These are phyloP conservation scores for Schlechtendalia chinensis DNA, from an alignment of 1,140 invertebrate genomes.

Conservation along the genomic window DNA sequence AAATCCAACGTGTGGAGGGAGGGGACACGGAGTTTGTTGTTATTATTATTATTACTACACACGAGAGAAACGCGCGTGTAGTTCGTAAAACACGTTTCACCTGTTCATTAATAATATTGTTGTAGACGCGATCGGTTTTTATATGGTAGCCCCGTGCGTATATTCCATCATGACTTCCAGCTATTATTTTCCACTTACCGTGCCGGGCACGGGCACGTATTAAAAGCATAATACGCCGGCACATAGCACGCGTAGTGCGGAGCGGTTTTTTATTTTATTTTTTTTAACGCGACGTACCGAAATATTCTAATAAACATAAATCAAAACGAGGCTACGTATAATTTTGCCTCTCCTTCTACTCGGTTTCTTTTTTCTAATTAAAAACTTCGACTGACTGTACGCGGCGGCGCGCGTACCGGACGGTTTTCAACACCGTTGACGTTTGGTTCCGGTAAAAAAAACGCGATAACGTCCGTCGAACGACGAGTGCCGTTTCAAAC, in stretches of 20 bases:
- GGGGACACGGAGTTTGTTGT: no score
- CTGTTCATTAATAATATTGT: slow-evolving; percentile 42
- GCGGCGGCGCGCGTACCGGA: no score
- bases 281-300: not conserved
- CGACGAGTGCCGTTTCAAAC: no score
- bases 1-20: slow-evolving; percentile 3
- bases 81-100: slow-evolving; percentile 31
- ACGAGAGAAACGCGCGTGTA: not conserved
- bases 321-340: slow-evolving; percentile 19
- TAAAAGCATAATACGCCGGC: no score
- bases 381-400: not conserved
- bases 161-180: slow-evolving; percentile 38
- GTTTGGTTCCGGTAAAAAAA: no score
- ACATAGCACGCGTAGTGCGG: no score
- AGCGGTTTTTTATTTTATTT: no score
- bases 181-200: slow-evolving; percentile 42
- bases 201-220: not conserved
- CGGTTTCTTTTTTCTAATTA: slow-evolving; percentile 10
- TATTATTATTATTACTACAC: not conserved
- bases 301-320: slow-evolving; percentile 46
- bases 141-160: slow-evolving; percentile 7
- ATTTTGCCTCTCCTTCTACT: no score
- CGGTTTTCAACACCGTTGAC: no score
- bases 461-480: no score
- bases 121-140: slow-evolving; percentile 23